Evolutionary conservation across 2,113 vertebrate genomes (phyloP), one percentile per base, ranked within the genome.

Genomic region (Phrynosoma platyrhinos): DNA sequence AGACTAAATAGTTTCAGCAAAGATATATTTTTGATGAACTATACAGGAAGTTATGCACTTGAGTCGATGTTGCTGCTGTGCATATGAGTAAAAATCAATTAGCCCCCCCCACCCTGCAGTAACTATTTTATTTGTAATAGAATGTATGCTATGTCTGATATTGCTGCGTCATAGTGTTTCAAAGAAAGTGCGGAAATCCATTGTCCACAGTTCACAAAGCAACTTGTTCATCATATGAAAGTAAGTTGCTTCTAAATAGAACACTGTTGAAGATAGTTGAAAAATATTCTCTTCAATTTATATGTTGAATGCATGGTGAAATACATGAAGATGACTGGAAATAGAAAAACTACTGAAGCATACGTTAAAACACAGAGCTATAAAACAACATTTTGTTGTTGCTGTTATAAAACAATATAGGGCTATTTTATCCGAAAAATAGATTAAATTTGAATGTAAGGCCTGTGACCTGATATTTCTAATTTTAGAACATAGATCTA

Each of bases 201-300:
- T 92, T 94, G 85, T 87, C 83, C 78, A 84, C 36, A 83, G 87
- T 84, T 62, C 78, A 88, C 30, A 32, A 79, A 79, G 16, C 82
- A 91, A 91, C 52, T 16, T 90, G 52, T 89, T 85, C 75, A 86
- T 30, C 20, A 55, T 55, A 18, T 55, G 86, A 27, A 74, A 64
- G 75, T 90, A 87, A 14, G 42, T 55, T 91, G 80, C 30, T 92
- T 93, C 89, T 89, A 75, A 87, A 90, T 52, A 88, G 88, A 75
- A 25, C 1, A 81, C 81, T 55, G 88, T 86, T 91, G 58, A 77
- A 83, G 27, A 85, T 89, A 76, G 83, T 94, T 86, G 82, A 82
- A 86, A 89, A 86, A 76, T 16, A 89, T 58, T 58, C 58, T 83
- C 81, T 68, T 12, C 1, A 83, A 72, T 83, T 79, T 87, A 88